These are phyloP conservation scores for Brachionus calyciflorus DNA, from an alignment of 1,140 invertebrate species.

Conservation along the genomic window DNA sequence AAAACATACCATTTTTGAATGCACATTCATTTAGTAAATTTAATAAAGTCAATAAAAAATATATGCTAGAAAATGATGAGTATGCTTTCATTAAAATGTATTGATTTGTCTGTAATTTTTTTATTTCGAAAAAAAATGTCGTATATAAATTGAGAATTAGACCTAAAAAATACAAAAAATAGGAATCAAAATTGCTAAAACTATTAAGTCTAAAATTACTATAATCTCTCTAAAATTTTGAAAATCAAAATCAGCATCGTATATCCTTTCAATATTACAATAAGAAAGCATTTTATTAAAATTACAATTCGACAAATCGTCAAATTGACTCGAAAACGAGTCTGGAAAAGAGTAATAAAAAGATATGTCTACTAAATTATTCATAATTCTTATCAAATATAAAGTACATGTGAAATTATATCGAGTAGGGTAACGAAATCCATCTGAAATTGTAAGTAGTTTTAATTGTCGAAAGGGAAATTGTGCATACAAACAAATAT, in stretches of 20 bases:
- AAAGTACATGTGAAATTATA: conserved; percentile 1
- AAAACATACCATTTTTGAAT: not conserved
- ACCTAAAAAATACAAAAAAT: not conserved
- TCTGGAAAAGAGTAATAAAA: not conserved
- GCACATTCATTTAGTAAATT: not conserved
- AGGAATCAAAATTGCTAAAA: not conserved
- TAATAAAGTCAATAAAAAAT: not conserved
- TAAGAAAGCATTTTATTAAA: not conserved
- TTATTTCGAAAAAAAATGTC: not conserved
- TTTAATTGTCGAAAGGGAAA: conserved; percentile 4
- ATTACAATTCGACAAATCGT: not conserved
- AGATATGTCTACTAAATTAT: not conserved
- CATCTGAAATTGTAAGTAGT: not conserved
- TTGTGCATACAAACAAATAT: not conserved
- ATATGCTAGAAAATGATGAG: not conserved
- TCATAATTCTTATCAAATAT: not conserved
- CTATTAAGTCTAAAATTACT: not conserved
- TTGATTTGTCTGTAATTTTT: not conserved
- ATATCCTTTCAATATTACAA: not conserved
- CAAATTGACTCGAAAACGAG: not conserved
- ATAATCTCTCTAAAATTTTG: not conserved
- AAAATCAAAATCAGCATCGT: not conserved
- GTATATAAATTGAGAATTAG: not conserved
- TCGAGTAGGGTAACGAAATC: not conserved
- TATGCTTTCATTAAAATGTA: not conserved